A percentile compares a stretch with the other conserved stretches of the same genome.
phyloP scores from a whole-genome alignment of 2,888 invertebrate genomes.

The Pseudococcus longispinus region DNA sequence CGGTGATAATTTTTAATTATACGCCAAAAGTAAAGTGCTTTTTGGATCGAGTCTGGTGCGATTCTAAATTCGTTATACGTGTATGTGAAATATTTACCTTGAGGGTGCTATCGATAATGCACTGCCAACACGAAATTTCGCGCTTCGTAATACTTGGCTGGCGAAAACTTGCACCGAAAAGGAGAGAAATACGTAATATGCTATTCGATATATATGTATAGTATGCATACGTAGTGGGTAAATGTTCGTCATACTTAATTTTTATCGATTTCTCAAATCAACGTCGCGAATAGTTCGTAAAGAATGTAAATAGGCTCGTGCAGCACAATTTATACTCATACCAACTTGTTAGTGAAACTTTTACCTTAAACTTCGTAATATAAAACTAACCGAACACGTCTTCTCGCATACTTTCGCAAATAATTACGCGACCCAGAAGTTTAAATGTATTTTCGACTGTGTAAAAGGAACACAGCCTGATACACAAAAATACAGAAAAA shows the following conservation, averaged over 20 bases:
- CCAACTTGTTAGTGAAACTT: no score
- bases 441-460: no score
- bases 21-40: constrained; percentile 4
- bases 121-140: constrained; percentile 15
- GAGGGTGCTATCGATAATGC: constrained; percentile 24
- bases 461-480: no score
- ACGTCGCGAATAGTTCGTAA: background rate
- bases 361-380: no score
- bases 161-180: background rate
- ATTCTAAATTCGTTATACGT: constrained; percentile 31
- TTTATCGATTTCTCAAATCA: background rate
- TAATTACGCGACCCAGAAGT: no score
- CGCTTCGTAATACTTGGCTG: background rate
- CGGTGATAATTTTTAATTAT: constrained; percentile 20
- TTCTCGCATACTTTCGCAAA: no score
- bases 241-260: background rate
- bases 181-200: background rate
- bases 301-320: background rate
- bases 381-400: no score
- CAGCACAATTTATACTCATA: background rate
- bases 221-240: no score
- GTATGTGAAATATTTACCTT: constrained; percentile 26
- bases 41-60: constrained; percentile 5
- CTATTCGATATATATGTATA: background rate
- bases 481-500: no score